Evolutionary conservation across 37 sponge, comb jelly and placozoan genomes (phyloP).

Genomic region (Aplysina aerophoba): DNA sequence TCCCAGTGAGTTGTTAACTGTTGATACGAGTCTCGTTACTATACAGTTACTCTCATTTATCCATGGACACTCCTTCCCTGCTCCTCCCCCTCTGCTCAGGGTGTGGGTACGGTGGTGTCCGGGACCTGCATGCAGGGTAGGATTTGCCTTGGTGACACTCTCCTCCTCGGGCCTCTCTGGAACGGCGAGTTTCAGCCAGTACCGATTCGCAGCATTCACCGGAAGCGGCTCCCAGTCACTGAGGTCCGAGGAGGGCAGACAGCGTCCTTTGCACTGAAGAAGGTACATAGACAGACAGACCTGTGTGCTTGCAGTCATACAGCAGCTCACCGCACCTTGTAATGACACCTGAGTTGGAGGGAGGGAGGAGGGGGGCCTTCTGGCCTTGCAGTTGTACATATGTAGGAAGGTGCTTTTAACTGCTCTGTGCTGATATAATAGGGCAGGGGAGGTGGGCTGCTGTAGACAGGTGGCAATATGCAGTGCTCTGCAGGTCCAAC

Average conservation of each 20-base stretch:
- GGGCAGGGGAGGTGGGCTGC: too few relatives aligned
- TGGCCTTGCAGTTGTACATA: too few relatives aligned
- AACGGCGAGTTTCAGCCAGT: slow-evolving; percentile 91
- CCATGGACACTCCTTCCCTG: background rate
- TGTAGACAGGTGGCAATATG: background rate
- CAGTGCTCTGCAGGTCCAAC: background rate
- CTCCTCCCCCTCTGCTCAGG: slow-evolving; percentile 47
- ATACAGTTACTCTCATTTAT: background rate
- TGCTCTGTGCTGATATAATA: too few relatives aligned
- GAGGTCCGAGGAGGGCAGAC: slow-evolving; percentile 96
- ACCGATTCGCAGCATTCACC: slow-evolving; percentile 85
- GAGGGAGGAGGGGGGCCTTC: too few relatives aligned
- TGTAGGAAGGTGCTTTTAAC: too few relatives aligned
- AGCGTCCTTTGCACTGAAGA: slow-evolving; percentile 97
- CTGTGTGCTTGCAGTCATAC: background rate
- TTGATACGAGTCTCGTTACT: background rate
- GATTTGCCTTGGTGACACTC: slow-evolving; percentile 80
- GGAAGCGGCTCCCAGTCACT: slow-evolving; percentile 94
- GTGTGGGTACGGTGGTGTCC: slow-evolving; percentile 96
- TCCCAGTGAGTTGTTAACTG: slow-evolving; percentile 69
- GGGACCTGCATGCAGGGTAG: slow-evolving; percentile 94
- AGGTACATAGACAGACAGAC: slow-evolving; percentile 39
- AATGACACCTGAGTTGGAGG: too few relatives aligned
- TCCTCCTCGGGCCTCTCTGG: slow-evolving; percentile 88
- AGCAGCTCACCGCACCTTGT: too few relatives aligned